Base-by-base conservation (phyloP, 2,113 vertebrate species). In the Hucho hucho region DNA sequence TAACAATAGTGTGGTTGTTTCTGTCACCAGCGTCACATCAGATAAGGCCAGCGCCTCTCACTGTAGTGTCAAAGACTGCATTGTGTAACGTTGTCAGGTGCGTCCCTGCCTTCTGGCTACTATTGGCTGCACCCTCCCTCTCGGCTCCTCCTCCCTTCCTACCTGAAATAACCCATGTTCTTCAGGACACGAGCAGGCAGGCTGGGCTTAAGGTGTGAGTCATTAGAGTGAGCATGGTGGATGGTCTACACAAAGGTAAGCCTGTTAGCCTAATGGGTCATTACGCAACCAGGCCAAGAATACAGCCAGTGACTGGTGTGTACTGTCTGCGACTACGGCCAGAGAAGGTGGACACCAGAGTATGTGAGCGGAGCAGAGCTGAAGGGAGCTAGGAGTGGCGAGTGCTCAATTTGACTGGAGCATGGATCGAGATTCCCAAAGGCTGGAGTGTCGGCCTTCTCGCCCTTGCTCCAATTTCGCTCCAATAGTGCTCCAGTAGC, bases 101-200 rank as follows among this genome's bases (percentile, higher is more conserved):
- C n/a, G 11, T 79, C 73, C 59, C 6, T 77, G 64, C 64, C 25
- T 47, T 65, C 18, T 75, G 72, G 75, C 66, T 43, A 43, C 37
- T 43, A 37, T 26, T 64, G 61, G 64, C 61, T 47, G 4, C 28
- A 13, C 2, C 75, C 76, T 72, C 73, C 46, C 53, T 13, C 49
- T 53, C 14, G 13, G 49, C 2, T 43, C 26, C 63, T 63, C 37
- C 37, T 43, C 37, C 37, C 37, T 2, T 32, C 24, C 58, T 63
- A 82, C 75, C 83, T 85, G 47, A 82, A 84, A 81, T 84, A 89
- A 83, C 78, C 78, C 66, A 46, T 72, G 65, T 46, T 49, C 66
- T 75, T 72, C 7, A 14, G 53, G 32, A 46, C 47, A 61, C 26
- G 16, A 14, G 49, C 14, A 53, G 49, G 49, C 4, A 43, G 37